A percentile compares a stretch with the other conserved stretches of the same genome.
Conservation (phyloP, 2,888 invertebrate species). For the Mantis religiosa region DNA sequence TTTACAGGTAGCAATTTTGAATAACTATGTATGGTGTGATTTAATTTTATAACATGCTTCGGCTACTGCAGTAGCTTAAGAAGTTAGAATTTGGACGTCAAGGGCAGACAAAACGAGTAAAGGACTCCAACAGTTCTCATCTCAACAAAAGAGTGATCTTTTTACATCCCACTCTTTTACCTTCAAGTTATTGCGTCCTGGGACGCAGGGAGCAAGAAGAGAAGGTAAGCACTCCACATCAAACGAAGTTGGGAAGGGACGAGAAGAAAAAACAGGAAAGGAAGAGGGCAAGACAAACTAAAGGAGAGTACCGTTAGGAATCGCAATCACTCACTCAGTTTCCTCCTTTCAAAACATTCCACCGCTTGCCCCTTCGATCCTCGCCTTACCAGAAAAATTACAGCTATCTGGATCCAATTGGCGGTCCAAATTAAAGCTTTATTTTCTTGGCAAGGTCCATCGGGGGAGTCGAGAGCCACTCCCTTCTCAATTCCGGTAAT, state of each 20-base stretch:
- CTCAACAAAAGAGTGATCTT: not conserved
- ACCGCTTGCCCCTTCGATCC: not conserved
- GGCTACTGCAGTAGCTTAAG: not conserved
- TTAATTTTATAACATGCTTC: not conserved
- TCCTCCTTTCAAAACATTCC: not conserved
- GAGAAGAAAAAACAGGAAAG: not conserved
- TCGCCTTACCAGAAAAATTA: not conserved
- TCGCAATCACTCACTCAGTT: not conserved
- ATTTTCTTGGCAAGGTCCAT: not conserved
- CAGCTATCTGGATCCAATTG: constrained; percentile 4
- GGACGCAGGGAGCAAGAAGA: not conserved
- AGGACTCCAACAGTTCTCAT: not conserved
- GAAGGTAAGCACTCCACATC: not conserved
- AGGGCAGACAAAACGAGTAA: not conserved
- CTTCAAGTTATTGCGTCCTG: not conserved
- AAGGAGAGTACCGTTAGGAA: not conserved
- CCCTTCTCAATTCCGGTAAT: constrained; percentile 9
- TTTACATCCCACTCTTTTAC: not conserved
- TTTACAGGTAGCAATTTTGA: too few species aligned
- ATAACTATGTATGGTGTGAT: too few species aligned
- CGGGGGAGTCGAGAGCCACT: not conserved
- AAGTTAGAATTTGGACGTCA: not conserved
- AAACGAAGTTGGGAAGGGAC: not conserved
- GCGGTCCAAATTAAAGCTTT: constrained; percentile 3
- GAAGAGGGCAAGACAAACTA: not conserved